A percentile compares a stretch with the other conserved stretches of the same genome.
These are phyloP conservation scores for Autographa gamma DNA, from an alignment of 2,888 invertebrate genomes.

Conservation along the genomic window DNA sequence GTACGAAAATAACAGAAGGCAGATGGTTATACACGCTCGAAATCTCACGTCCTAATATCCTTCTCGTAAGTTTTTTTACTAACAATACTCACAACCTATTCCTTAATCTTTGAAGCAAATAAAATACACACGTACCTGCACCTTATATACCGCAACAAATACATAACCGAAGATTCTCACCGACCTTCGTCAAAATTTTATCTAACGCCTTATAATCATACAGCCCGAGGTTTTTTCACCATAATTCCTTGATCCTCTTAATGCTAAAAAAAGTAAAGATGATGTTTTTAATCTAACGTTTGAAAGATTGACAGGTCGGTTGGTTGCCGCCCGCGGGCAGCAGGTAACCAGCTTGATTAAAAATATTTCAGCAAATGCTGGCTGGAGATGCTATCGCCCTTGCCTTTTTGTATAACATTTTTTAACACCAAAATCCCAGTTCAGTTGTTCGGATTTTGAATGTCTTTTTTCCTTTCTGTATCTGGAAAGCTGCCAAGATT, in stretches of 20 bases:
- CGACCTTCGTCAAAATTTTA: constrained; percentile 88
- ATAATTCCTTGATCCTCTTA: constrained; percentile 87
- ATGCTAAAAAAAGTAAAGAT: constrained; percentile 85
- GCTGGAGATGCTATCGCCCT: constrained; percentile 70
- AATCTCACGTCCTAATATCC: neutral
- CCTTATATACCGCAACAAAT: constrained; percentile 56
- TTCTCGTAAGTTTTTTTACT: neutral
- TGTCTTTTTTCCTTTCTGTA: constrained; percentile 20
- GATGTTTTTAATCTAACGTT: constrained; percentile 88
- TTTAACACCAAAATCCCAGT: constrained; percentile 46
- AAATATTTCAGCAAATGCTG: constrained; percentile 86
- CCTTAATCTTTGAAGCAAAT: constrained; percentile 29
- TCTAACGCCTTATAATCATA: constrained; percentile 86
- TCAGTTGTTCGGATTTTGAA: constrained; percentile 51
- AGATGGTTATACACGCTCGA: neutral
- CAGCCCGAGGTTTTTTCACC: constrained; percentile 67
- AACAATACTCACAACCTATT: constrained; percentile 13
- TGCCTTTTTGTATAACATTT: constrained; percentile 61
- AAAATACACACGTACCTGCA: constrained; percentile 48
- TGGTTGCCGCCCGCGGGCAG: constrained; percentile 74
- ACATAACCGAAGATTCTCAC: constrained; percentile 70
- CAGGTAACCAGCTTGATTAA: constrained; percentile 88
- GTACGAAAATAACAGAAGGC: too few species aligned
- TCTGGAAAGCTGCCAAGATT: constrained; percentile 32
- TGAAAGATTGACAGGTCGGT: constrained; percentile 88